Evolutionary conservation across 2,113 vertebrate genomes (phyloP).

Genomic region (Chloropsis cyanopogon): DNA sequence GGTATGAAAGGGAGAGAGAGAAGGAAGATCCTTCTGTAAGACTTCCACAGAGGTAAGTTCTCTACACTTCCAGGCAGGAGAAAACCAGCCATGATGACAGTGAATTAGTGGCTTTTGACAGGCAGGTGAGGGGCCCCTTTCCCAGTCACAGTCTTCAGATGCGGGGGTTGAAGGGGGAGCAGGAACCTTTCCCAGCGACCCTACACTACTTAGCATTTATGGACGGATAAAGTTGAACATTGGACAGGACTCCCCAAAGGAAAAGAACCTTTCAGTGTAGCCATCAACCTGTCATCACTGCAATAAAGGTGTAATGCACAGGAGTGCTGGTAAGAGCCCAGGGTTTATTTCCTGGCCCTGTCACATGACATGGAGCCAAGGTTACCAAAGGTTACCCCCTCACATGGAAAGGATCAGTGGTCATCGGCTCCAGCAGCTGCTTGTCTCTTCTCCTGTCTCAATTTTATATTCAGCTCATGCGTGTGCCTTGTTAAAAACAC

Average conservation of each 20-base stretch:
- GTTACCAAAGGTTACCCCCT: conserved; percentile 47
- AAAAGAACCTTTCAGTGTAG: conserved; percentile 74
- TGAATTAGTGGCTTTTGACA: conserved; percentile 30
- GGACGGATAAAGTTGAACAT: conserved; percentile 41
- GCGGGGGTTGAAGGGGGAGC: background rate
- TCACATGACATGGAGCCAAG: conserved; percentile 40
- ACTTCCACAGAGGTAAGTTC: background rate
- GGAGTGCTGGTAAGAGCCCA: conserved; percentile 46
- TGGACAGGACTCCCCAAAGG: conserved; percentile 71
- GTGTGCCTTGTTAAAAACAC: background rate
- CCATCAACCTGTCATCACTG: conserved; percentile 77
- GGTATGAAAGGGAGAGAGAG: background rate
- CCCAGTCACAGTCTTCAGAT: background rate
- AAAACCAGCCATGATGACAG: background rate
- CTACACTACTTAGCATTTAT: conserved; percentile 53
- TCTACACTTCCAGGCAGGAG: background rate
- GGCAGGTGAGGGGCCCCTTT: conserved; percentile 16
- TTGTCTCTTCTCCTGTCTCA: background rate
- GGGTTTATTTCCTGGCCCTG: conserved; percentile 55
- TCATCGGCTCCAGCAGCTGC: background rate
- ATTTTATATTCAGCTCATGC: background rate
- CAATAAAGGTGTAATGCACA: conserved; percentile 65
- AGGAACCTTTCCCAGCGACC: background rate
- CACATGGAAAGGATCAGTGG: conserved; percentile 49
- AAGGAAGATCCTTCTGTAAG: background rate